Evolutionary conservation across 23 tunicate genomes (phyloP).

Genomic region (Clavelina lepadiformis): DNA sequence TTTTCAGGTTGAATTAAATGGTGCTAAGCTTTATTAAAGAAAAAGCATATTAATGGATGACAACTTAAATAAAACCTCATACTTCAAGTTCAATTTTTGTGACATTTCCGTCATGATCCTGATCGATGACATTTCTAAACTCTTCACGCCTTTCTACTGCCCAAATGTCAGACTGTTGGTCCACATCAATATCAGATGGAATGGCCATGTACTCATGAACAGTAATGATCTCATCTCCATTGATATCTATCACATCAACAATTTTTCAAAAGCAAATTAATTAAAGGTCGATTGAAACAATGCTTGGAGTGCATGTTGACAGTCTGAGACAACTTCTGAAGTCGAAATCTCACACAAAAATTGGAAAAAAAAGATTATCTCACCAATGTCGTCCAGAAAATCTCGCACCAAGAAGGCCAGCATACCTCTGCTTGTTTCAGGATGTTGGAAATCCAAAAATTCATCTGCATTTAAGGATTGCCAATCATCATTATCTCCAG

Average conservation of each 20-base stretch:
- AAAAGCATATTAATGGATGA: too few species aligned
- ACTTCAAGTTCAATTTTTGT: conserved; percentile 67
- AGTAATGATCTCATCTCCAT: conserved; percentile 38
- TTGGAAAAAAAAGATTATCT: too few species aligned
- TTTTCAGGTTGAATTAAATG: too few species aligned
- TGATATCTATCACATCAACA: conserved; percentile 34
- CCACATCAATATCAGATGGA: conserved; percentile 28
- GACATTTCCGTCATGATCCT: conserved; percentile 52
- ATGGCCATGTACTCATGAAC: conserved; percentile 68
- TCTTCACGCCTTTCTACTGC: conserved; percentile 47
- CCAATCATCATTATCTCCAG: background rate
- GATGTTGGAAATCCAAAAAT: conserved; percentile 80
- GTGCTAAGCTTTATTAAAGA: too few species aligned
- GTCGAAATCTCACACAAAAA: too few species aligned
- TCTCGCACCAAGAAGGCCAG: conserved; percentile 45
- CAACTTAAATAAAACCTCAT: too few species aligned
- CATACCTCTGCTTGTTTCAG: conserved; percentile 60
- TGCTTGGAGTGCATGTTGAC: too few species aligned
- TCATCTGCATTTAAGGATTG: conserved; percentile 10
- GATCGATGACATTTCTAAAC: conserved; percentile 53
- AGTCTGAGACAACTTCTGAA: too few species aligned
- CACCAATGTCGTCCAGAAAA: conserved; percentile 86
- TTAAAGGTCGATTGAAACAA: too few species aligned
- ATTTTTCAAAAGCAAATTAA: background rate
- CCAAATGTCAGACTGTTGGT: conserved; percentile 40